phyloP scores from a whole-genome alignment of 2,797 vertebrate genomes.

The Odontamblyopus lacepedii region DNA sequence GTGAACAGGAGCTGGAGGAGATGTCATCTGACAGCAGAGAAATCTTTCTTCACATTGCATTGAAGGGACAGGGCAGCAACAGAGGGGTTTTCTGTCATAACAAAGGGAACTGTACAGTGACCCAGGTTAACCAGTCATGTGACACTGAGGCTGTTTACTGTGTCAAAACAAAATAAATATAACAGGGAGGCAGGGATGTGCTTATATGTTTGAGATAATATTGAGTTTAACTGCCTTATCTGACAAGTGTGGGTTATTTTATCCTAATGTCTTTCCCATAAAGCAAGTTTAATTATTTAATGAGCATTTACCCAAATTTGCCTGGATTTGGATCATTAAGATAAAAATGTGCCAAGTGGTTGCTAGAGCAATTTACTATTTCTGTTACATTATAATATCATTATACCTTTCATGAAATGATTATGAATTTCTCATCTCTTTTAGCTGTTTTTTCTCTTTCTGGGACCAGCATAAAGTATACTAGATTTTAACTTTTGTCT shows the following conservation, averaged over 20 bases:
- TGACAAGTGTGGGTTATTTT: background rate
- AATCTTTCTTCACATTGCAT: slow-evolving; percentile 2
- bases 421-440: background rate
- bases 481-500: background rate
- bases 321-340: background rate
- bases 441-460: background rate
- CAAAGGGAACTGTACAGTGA: background rate
- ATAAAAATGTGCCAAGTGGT: background rate
- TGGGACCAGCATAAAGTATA: background rate
- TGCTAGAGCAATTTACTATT: background rate
- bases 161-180: background rate
- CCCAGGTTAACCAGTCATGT: background rate
- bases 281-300: background rate
- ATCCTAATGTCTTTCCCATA: background rate
- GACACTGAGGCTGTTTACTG: background rate
- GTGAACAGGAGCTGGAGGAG: slow-evolving; percentile 1
- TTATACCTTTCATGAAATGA: background rate
- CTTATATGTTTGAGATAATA: background rate
- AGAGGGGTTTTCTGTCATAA: background rate
- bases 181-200: background rate
- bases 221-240: background rate
- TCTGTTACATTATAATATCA: background rate
- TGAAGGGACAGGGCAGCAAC: background rate
- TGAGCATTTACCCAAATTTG: background rate
- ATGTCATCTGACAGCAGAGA: slow-evolving; percentile 11